phyloP scores from a whole-genome alignment of 2,797 vertebrate genomes.

The Monodelphis domestica region DNA sequence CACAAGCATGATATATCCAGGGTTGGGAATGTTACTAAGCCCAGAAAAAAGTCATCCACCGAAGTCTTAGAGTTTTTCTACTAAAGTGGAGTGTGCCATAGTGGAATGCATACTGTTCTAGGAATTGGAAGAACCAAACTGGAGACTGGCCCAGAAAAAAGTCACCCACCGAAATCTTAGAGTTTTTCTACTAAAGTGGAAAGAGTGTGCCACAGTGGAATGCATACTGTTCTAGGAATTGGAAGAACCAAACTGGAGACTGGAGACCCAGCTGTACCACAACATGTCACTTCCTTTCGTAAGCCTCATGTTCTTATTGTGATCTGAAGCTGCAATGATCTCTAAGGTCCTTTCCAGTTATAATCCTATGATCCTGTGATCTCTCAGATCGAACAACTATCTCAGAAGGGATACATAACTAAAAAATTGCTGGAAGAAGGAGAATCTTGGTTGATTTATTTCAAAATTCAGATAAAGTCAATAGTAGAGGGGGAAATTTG shows the following conservation, averaged over 20 bases:
- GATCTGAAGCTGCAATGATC: not conserved
- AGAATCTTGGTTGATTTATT: not conserved
- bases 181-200: slow-evolving; percentile 21
- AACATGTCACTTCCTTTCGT: not conserved
- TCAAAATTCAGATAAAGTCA: slow-evolving; percentile 27
- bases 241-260: not conserved
- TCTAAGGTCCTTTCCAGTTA: not conserved
- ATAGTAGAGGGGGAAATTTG: not conserved
- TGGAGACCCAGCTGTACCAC: not conserved
- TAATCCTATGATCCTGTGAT: not conserved
- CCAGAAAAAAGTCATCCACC: not conserved
- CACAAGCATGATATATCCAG: not conserved
- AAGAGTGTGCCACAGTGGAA: not conserved
- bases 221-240: not conserved
- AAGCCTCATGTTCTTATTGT: not conserved
- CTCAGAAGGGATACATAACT: not conserved
- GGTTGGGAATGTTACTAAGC: not conserved
- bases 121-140: not conserved
- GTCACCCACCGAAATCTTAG: not conserved
- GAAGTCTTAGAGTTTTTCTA: slow-evolving; percentile 16
- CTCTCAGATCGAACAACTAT: not conserved
- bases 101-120: not conserved
- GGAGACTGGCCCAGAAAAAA: not conserved
- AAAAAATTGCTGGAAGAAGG: not conserved
- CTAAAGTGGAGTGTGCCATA: not conserved